Conservation (phyloP, 2,113 vertebrate genomes). For the Ophthalmolycus amberensis region DNA sequence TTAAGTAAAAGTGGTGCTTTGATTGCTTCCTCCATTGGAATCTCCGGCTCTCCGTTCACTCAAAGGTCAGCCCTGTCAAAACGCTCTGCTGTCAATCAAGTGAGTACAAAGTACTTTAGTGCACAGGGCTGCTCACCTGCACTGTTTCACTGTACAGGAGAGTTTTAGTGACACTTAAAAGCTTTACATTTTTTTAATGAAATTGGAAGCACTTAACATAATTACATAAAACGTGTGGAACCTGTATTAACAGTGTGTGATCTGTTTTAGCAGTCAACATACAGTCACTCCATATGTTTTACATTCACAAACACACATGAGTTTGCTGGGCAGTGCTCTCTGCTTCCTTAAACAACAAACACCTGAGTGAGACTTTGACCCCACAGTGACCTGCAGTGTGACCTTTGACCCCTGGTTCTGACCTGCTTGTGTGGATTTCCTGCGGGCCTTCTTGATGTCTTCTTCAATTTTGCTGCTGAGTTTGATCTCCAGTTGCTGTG, state of each 20-base stretch:
- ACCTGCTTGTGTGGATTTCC: conserved; percentile 99
- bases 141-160: neutral
- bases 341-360: conserved; percentile 32
- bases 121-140: too few relatives aligned
- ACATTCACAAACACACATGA: neutral
- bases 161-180: neutral
- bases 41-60: too few relatives aligned
- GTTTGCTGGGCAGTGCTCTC: neutral
- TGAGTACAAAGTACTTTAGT: too few relatives aligned
- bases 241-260: neutral
- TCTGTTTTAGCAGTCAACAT: neutral
- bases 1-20: too few relatives aligned
- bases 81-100: too few relatives aligned
- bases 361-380: conserved; percentile 16
- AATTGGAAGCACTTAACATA: neutral
- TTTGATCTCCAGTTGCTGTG: conserved; percentile 96
- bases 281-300: neutral
- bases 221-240: neutral
- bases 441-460: conserved; percentile 96
- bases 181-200: neutral
- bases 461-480: conserved; percentile 96
- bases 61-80: too few relatives aligned
- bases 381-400: neutral
- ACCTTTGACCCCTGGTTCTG: conserved; percentile 70
- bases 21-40: too few relatives aligned